These are phyloP conservation scores for Nerophis ophidion DNA, from an alignment of 2,113 vertebrate species.

Conservation along the genomic window DNA sequence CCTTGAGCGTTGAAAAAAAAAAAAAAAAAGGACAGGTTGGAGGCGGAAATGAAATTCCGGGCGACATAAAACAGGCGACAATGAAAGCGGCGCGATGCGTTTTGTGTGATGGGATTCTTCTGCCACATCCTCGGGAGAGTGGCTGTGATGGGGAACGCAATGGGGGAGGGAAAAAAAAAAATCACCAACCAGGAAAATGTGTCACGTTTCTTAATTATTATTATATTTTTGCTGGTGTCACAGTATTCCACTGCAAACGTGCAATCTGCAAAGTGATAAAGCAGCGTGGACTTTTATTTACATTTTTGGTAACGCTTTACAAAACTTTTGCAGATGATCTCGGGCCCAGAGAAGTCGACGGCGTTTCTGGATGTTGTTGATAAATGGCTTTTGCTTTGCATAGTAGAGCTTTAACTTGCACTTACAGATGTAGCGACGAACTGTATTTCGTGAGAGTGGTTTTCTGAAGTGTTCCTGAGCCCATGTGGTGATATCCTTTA, in stretches of 20 bases:
- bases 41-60: conserved; percentile 55
- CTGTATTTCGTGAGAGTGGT: too few species aligned
- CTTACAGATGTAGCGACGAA: too few species aligned
- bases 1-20: conserved; percentile 50
- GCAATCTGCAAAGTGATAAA: conserved; percentile 31
- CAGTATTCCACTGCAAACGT: conserved; percentile 30
- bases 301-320: too few species aligned
- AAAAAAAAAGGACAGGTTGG: conserved; percentile 63
- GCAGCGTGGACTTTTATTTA: conserved; percentile 22
- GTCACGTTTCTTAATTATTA: conserved; percentile 24
- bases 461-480: too few species aligned
- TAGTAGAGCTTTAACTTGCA: too few species aligned
- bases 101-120: conserved; percentile 44
- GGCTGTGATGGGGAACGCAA: conserved; percentile 49
- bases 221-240: conserved; percentile 39
- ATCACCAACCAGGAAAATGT: conserved; percentile 36
- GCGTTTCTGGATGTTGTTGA: too few species aligned
- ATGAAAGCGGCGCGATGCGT: conserved; percentile 56
- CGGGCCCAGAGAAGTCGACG: too few species aligned
- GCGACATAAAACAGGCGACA: conserved; percentile 57
- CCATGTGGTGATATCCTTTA: too few species aligned
- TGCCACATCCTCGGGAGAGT: conserved; percentile 58
- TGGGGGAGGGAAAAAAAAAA: conserved; percentile 51
- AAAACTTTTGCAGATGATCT: too few species aligned
- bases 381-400: too few species aligned